Percentiles rank a stretch among this genome's conserved stretches.
Evolutionary conservation across 2,113 vertebrate genomes (phyloP).

Genomic region (Neolamprologus caudopunctatus): DNA sequence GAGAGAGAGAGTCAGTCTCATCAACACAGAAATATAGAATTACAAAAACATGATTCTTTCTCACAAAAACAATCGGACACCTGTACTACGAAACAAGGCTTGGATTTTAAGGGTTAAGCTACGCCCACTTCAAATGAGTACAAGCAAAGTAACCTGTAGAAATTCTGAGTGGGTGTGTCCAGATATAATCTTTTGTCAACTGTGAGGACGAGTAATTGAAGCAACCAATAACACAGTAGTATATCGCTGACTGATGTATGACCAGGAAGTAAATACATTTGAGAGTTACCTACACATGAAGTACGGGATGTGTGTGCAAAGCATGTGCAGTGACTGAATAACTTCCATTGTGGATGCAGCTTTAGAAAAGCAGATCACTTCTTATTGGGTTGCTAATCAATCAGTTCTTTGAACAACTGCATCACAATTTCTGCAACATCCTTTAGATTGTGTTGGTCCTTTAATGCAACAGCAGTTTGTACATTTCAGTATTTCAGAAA

Average conservation of each 20-base stretch:
- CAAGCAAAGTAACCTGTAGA: background rate
- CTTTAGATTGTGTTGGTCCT: fast-evolving
- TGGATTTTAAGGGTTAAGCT: fast-evolving
- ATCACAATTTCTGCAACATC: background rate
- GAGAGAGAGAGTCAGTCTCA: background rate
- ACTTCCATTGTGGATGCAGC: background rate
- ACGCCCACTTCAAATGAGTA: background rate
- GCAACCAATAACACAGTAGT: background rate
- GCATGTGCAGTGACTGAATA: background rate
- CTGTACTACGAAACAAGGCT: background rate
- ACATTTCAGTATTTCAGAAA: background rate
- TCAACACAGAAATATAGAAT: background rate
- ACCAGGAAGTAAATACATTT: background rate
- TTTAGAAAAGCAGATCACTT: background rate
- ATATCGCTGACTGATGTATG: background rate
- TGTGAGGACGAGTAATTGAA: background rate
- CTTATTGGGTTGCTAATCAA: background rate
- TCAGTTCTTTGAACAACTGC: background rate
- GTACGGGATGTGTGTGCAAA: fast-evolving
- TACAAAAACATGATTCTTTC: background rate
- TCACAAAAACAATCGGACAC: background rate
- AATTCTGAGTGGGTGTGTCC: background rate
- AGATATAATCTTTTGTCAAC: background rate
- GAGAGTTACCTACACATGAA: background rate
- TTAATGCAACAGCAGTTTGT: background rate